Evolutionary conservation across 2,888 invertebrate species (phyloP), one percentile per base, ranked within the genome.

Genomic region (Antitype chi): DNA sequence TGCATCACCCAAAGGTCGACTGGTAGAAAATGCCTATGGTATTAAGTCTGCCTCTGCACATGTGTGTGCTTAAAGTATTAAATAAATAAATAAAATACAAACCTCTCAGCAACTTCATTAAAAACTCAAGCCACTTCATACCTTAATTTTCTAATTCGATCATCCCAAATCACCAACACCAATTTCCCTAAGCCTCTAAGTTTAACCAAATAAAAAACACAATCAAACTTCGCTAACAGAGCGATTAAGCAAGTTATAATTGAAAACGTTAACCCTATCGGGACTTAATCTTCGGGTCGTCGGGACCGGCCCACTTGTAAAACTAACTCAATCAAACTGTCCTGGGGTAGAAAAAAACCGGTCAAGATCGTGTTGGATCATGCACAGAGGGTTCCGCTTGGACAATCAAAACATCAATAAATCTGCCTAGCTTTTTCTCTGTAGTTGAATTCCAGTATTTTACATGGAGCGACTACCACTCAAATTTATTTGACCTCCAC

Each of bases 221-320:
- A 69, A 83, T 80, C 68, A 82, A 83, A 84, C 82, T 82, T 83
- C 70, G 38, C n/a, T 74, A 82, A 82, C 76, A 76, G 76, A 79
- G 66, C 77, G 78, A 87, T 89, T 86, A 84, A 78, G 53, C 72
- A 89, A 89, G 85, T 89, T 89, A 82, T 89, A 89, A 89, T 89
- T 89, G 82, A 89, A 89, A 88, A 77, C 78, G 69, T 82, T 82
- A 87, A 90, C 82, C 85, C 86, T 80, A 89, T 84, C 82, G 74
- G 69, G 69, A 67, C 64, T 74, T 82, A 84, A 90, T 89, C 85
- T 81, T 81, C 20, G 77, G 76, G 72, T 73, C 75, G 72, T 68
- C 55, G 71, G 71, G 81, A 70, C 78, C 87, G 63, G 55, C 62
- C 76, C 80, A 74, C 85, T 87, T 81, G 82, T 87, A 70, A 87